Evolutionary conservation across 2,113 vertebrate species (phyloP).

Genomic region (Cyprinus carpio): DNA sequence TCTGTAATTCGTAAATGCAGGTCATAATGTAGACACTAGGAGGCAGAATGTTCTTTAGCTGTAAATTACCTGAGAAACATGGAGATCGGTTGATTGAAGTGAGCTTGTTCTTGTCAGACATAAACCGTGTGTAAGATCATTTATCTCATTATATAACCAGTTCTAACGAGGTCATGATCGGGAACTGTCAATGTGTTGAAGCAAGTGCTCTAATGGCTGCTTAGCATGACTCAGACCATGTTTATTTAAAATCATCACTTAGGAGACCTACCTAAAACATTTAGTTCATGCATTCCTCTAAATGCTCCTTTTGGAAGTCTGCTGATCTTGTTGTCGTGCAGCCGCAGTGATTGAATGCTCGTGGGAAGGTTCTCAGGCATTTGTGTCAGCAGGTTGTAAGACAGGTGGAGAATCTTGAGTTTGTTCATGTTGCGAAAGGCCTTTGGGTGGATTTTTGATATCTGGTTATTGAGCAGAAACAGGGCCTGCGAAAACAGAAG

Average conservation of each 20-base stretch:
- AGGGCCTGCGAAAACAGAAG: slow-evolving; percentile 77
- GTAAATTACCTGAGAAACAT: not conserved
- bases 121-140: too few species aligned
- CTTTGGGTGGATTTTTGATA: slow-evolving; percentile 92
- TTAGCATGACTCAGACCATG: not conserved
- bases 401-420: slow-evolving; percentile 88
- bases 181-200: not conserved
- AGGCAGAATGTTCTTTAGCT: not conserved
- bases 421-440: slow-evolving; percentile 87
- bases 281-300: slow-evolving; percentile 87
- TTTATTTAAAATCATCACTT: not conserved
- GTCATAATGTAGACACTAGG: not conserved
- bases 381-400: slow-evolving; percentile 90
- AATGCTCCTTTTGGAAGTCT: slow-evolving; percentile 87
- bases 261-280: slow-evolving; percentile 85
- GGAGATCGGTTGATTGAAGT: not conserved
- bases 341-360: slow-evolving; percentile 87
- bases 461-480: slow-evolving; percentile 94
- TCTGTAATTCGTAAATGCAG: not conserved
- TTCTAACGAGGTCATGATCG: not conserved
- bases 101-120: not conserved
- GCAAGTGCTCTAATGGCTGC: not conserved
- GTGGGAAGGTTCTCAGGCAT: slow-evolving; percentile 89
- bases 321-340: slow-evolving; percentile 93
- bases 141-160: not conserved